phyloP scores from a whole-genome alignment of 2,797 vertebrate species.

The Sebastes wilsoni region DNA sequence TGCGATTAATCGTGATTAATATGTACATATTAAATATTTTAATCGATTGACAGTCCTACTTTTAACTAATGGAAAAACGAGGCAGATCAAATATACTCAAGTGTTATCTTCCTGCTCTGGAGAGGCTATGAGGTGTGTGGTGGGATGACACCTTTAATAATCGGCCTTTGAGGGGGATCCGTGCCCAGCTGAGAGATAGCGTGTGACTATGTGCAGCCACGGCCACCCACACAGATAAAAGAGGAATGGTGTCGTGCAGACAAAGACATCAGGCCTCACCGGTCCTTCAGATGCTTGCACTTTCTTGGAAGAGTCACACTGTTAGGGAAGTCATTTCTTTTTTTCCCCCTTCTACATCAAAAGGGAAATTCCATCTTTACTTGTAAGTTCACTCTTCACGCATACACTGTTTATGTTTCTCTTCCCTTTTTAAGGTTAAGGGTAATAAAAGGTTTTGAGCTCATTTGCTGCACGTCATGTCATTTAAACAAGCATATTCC shows the following conservation, averaged over 20 bases:
- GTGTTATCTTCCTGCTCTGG: background rate
- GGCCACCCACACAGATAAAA: slow-evolving; percentile 76
- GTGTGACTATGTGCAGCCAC: slow-evolving; percentile 46
- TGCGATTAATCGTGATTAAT: too few species aligned
- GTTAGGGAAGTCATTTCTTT: slow-evolving; percentile 32
- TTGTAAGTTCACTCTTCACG: slow-evolving; percentile 13
- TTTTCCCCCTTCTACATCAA: background rate
- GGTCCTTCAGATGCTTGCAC: slow-evolving; percentile 42
- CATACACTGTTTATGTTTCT: slow-evolving; percentile 47
- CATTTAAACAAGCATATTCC: slow-evolving; percentile 32
- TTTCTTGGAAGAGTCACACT: slow-evolving; percentile 40
- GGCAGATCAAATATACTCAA: background rate
- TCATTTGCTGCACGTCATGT: slow-evolving; percentile 34
- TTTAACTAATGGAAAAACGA: background rate
- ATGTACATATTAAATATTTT: too few species aligned
- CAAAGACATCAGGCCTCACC: slow-evolving; percentile 36
- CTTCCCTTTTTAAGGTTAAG: slow-evolving; percentile 28
- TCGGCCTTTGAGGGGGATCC: slow-evolving; percentile 9
- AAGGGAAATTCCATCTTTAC: slow-evolving; percentile 63
- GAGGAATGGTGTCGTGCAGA: slow-evolving; percentile 47
- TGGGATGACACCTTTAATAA: slow-evolving; percentile 23
- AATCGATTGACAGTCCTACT: background rate
- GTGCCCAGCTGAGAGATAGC: slow-evolving; percentile 49
- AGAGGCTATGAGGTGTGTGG: background rate
- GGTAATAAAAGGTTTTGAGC: slow-evolving; percentile 1